Evolutionary conservation across 1,140 invertebrate genomes (phyloP), one percentile per base, ranked within the genome.

Genomic region (Rhynchophorus ferrugineus): DNA sequence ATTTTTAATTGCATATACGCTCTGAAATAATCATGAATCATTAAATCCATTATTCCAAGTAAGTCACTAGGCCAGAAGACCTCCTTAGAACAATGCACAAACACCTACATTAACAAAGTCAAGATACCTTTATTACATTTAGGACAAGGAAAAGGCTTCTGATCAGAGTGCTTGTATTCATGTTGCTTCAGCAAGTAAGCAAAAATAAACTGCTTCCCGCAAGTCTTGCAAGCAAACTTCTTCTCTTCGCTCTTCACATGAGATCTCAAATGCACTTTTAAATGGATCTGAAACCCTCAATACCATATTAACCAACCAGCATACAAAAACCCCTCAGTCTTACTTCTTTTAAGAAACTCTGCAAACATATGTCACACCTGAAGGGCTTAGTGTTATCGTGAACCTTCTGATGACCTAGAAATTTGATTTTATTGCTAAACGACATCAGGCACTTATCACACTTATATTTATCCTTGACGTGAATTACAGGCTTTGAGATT

Each of bases 151-250:
- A 60, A 74, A 0, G 70, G 69, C 48, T 74, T 74, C 16, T 62
- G 58, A 3, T 65, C 67, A 3, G 61, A 58, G 48, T 75, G 73
- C 38, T 59, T 66, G 33, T 56, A 63, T 17, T 55, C 44, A 46
- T 67, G 65, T 34, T 60, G 58, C 34, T 60, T 65, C 34, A 65
- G 43, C 24, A 64, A 54, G 52, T 64, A 63, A 35, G 52, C 51
- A 46, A 61, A 63, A 17, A 45, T 54, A 45, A 69, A 76, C 0
- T 63, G 60, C 54, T 75, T 72, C 11, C 62, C 63, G 57, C 79
- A 81, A 3, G 71, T 61, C 3, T 70, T 66, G 62, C 79, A 80
- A 46, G 66, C 61, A 55, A 73, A 79, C 6, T 73, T 72, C 44
- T 71, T 73, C 1, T 73, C 61, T 39, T 64, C 51, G 8, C 35